A percentile compares a stretch with the other conserved stretches of the same genome.
phyloP scores from a whole-genome alignment of 2,113 vertebrate species.

The Aix galericulata region DNA sequence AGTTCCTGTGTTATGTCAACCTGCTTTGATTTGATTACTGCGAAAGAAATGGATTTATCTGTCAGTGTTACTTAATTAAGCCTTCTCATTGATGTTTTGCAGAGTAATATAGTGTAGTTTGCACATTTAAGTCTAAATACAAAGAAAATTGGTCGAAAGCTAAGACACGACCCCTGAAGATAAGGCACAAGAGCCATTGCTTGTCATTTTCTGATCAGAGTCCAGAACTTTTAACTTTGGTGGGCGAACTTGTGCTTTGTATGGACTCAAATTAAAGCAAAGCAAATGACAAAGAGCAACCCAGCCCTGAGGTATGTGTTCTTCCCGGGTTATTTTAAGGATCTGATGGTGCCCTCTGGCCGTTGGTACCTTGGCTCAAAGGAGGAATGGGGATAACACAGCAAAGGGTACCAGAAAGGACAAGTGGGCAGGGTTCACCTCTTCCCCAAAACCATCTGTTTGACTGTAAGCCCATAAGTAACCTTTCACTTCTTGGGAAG shows the following conservation, averaged over 20 bases:
- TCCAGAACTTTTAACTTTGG: neutral
- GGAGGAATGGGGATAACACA: neutral
- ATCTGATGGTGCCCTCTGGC: neutral
- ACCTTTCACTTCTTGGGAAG: too few relatives aligned
- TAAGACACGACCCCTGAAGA: constrained; percentile 55
- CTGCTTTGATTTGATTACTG: constrained; percentile 93
- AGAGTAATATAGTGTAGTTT: constrained; percentile 76
- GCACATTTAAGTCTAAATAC: constrained; percentile 76
- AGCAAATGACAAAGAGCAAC: neutral
- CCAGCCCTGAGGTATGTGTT: neutral
- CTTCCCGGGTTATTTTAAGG: neutral
- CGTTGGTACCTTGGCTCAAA: neutral
- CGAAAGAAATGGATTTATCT: constrained; percentile 93
- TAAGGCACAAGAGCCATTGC: constrained; percentile 10
- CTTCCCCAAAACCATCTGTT: neutral
- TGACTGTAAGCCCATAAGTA: neutral
- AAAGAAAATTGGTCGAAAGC: constrained; percentile 70
- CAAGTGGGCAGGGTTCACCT: neutral
- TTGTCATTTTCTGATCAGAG: constrained; percentile 13
- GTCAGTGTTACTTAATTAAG: constrained; percentile 97
- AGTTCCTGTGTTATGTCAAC: constrained; percentile 93
- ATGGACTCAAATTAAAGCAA: neutral
- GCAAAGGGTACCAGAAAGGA: neutral
- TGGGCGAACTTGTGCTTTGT: neutral
- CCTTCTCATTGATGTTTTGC: constrained; percentile 85